Percentiles rank a stretch among this genome's conserved stretches.
These are phyloP conservation scores for Cerastis rubricosa DNA, from an alignment of 2,888 invertebrate species.

Conservation along the genomic window DNA sequence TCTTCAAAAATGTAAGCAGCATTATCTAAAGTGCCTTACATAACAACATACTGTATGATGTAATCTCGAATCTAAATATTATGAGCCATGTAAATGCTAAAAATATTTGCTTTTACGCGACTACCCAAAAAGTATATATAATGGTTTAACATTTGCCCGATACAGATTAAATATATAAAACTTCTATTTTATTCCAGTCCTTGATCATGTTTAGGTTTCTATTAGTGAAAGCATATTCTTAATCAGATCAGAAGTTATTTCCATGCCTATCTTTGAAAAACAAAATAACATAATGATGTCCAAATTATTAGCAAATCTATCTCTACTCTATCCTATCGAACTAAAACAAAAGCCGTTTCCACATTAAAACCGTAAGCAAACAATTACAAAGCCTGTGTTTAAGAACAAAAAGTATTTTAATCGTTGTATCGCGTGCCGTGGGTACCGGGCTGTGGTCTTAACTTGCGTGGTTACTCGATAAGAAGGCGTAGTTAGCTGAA, in stretches of 20 bases:
- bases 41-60: slow-evolving; percentile 1
- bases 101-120: background rate
- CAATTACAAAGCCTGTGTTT: slow-evolving; percentile 83
- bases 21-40: slow-evolving; percentile 6
- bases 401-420: slow-evolving; percentile 82
- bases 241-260: background rate
- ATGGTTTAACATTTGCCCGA: background rate
- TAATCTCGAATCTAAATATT: slow-evolving; percentile 5
- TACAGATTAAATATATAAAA: background rate
- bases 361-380: slow-evolving; percentile 70
- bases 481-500: slow-evolving; percentile 71
- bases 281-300: background rate
- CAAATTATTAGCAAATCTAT: background rate
- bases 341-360: slow-evolving; percentile 46
- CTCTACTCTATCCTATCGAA: slow-evolving; percentile 8
- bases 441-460: slow-evolving; percentile 79
- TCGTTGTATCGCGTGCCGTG: slow-evolving; percentile 84
- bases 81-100: background rate
- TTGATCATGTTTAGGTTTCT: background rate
- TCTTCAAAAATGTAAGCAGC: background rate
- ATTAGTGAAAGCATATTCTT: background rate
- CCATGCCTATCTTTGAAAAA: background rate
- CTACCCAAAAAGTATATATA: background rate
- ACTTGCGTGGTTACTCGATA: slow-evolving; percentile 78
- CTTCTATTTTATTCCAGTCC: background rate